These are phyloP conservation scores for Caenorhabditis parvicauda DNA, from an alignment of 2,888 invertebrate species.

Conservation along the genomic window DNA sequence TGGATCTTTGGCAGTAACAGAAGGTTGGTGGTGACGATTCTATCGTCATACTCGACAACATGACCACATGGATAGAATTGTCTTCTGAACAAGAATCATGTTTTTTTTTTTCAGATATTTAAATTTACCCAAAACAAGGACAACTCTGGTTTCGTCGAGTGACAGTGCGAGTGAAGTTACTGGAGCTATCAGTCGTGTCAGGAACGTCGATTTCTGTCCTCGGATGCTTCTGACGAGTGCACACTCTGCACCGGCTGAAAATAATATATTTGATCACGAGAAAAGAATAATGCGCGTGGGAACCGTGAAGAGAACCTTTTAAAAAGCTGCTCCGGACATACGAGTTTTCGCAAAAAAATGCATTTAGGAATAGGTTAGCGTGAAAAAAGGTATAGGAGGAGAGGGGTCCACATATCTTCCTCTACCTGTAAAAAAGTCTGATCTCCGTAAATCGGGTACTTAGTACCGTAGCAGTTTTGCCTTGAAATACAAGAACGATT, in stretches of 20 bases:
- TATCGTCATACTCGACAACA: constrained; percentile 44
- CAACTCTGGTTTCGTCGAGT: constrained; percentile 20
- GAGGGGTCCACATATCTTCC: too few relatives aligned
- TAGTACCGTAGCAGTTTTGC: too few relatives aligned
- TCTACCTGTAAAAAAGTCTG: too few relatives aligned
- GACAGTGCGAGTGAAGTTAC: constrained; percentile 19
- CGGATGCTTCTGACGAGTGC: constrained; percentile 22
- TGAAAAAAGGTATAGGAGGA: too few relatives aligned
- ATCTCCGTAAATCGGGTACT: too few relatives aligned
- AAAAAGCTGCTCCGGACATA: too few relatives aligned
- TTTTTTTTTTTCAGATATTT: background rate
- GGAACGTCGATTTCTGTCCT: constrained; percentile 22
- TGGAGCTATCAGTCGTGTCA: constrained; percentile 27
- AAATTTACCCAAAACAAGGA: constrained; percentile 27
- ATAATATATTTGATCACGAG: too few relatives aligned
- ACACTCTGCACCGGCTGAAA: constrained; percentile 35
- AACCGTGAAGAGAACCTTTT: too few relatives aligned
- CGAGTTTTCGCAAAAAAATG: too few relatives aligned
- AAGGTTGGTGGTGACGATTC: constrained; percentile 19
- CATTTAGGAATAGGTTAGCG: too few relatives aligned
- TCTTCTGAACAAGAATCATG: constrained; percentile 28
- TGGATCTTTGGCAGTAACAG: constrained; percentile 22
- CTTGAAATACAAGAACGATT: too few relatives aligned
- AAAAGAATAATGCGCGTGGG: too few relatives aligned
- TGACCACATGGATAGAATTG: constrained; percentile 41